A percentile compares a stretch with the other conserved stretches of the same genome.
Conservation (phyloP, 2,113 vertebrate species). For the Bubo scandiacus region DNA sequence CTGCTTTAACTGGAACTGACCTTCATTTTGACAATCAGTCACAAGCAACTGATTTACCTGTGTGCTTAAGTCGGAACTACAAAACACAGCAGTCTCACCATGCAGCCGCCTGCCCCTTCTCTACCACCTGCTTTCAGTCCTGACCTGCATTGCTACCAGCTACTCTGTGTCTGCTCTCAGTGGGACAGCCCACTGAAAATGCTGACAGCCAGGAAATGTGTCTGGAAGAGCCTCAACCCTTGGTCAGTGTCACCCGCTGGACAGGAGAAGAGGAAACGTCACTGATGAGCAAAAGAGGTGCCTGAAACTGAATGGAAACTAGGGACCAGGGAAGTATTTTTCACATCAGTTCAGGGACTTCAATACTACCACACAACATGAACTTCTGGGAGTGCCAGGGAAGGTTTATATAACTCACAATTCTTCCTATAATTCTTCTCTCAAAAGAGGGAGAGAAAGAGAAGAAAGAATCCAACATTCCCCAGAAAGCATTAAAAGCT, state of each 20-base stretch:
- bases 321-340: not conserved
- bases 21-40: not conserved
- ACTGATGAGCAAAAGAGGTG: not conserved
- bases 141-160: not conserved
- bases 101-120: fast-evolving
- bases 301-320: not conserved
- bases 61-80: not conserved
- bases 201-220: not conserved
- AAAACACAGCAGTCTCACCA: not conserved
- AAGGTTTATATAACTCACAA: not conserved
- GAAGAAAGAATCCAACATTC: not conserved
- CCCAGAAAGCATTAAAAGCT: not conserved
- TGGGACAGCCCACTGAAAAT: not conserved
- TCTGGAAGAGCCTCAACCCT: not conserved
- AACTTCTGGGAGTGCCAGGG: not conserved
- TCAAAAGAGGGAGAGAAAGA: not conserved
- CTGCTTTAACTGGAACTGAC: not conserved
- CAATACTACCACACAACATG: not conserved
- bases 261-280: not conserved
- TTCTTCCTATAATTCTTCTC: not conserved
- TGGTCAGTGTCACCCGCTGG: not conserved
- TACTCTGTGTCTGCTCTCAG: not conserved
- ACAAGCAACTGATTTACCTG: not conserved
- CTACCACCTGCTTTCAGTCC: not conserved
- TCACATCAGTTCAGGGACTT: not conserved